phyloP scores from a whole-genome alignment of 2,888 invertebrate genomes.

The Eulithis prunata region DNA sequence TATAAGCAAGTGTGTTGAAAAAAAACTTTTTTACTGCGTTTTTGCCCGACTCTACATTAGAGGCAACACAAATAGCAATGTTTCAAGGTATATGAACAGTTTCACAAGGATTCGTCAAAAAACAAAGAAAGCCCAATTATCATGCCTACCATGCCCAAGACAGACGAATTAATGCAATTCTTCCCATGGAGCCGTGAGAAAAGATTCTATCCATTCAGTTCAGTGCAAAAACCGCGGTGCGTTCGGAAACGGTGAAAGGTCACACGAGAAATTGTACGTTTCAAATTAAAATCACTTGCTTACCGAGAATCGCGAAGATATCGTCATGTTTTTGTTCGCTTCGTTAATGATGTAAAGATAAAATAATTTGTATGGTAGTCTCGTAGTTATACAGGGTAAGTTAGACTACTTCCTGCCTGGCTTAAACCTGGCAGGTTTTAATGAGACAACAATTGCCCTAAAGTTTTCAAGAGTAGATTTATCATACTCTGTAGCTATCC shows the following conservation, averaged over 20 bases:
- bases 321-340: not conserved
- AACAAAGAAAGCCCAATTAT: conserved; percentile 34
- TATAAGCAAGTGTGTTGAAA: too few species aligned
- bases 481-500: too few species aligned
- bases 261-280: conserved; percentile 72
- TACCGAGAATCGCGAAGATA: conserved; percentile 39
- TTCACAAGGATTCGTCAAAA: conserved; percentile 30
- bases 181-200: conserved; percentile 79
- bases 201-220: conserved; percentile 80
- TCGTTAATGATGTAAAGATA: not conserved
- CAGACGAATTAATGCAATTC: conserved; percentile 53
- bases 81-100: not conserved
- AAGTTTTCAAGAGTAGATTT: too few species aligned
- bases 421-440: too few species aligned
- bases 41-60: not conserved
- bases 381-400: too few species aligned
- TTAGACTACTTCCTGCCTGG: too few species aligned
- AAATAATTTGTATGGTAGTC: too few species aligned
- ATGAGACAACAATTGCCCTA: too few species aligned
- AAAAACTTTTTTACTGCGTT: too few species aligned
- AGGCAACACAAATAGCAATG: not conserved
- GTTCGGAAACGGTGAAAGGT: conserved; percentile 71
- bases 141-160: conserved; percentile 25
- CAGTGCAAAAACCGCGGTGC: conserved; percentile 63
- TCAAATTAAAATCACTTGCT: conserved; percentile 54